Base-by-base conservation (phyloP, 1,140 invertebrate genomes). In the Drosophila malerkotliana region DNA sequence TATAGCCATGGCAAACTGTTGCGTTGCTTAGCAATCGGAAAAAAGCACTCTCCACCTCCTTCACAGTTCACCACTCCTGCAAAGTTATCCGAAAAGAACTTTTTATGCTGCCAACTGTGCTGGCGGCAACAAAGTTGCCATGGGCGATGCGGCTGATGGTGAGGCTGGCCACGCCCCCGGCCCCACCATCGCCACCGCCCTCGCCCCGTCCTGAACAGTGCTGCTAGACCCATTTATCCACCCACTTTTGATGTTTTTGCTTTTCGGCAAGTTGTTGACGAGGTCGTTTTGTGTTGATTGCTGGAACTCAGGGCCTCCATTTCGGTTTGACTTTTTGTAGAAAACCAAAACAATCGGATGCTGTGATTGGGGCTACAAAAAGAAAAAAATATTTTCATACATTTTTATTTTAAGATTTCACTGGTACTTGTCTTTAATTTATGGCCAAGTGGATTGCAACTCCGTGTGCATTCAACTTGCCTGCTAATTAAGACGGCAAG, bases 1-100 rank as follows among this genome's bases (percentile, higher is more conserved):
- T 91, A 91, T 91, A 91, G 85, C 89, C 79, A 91, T 91, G 90
- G 84, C 90, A 91, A 91, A 91, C 90, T 91, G 89, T 91, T 91
- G 89, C 89, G 89, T 91, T 91, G 89, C 90, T 79, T 74, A 89
- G 84, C 79, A 88, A 89, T 84, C 67, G 72, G 62, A 73, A 74
- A 48, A 72, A 26, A 67, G 51, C 34, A n/a, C 58, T 60, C 72
- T 69, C 55, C 51, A 52, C 44, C 52, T 30, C 71, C 57, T 47
- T 44, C 62, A 44, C 53, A 77, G 28, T 44, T 18, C 44, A 21
- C 15, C 44, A 47, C 15, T 30, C 48, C 59, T 4, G 59, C 34
- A n/a, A 34, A 48, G 47, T 60, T 60, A 75, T 49, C 57, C 48
- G 39, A 54, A 41, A 26, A 56, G 45, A 53, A 62, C 41, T 72